Evolutionary conservation across 1,140 invertebrate genomes (phyloP).

Genomic region (Liolophura sinensis): DNA sequence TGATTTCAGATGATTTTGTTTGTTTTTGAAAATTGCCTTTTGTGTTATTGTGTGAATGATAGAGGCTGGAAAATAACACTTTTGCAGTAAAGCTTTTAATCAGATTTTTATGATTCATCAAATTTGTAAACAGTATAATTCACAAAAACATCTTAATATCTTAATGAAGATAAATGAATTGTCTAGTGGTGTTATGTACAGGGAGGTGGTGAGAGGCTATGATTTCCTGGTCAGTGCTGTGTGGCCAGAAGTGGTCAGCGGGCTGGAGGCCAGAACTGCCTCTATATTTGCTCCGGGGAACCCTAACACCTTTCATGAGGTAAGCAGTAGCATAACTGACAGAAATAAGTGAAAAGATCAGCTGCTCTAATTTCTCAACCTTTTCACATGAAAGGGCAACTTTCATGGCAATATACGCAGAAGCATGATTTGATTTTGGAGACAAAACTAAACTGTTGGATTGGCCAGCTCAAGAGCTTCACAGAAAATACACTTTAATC

Average conservation of each 20-base stretch:
- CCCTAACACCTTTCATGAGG: constrained; percentile 81
- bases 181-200: constrained; percentile 11
- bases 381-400: too few relatives aligned
- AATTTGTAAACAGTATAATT: background rate
- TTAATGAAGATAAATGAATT: background rate
- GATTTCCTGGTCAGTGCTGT: constrained; percentile 87
- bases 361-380: too few relatives aligned
- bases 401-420: too few relatives aligned
- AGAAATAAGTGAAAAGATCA: too few relatives aligned
- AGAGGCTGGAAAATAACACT: background rate
- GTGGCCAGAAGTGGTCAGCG: constrained; percentile 81
- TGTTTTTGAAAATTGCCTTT: too few relatives aligned
- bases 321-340: constrained; percentile 38
- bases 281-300: constrained; percentile 90
- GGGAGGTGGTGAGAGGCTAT: constrained; percentile 69
- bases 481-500: too few relatives aligned
- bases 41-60: background rate
- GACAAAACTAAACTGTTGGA: too few relatives aligned
- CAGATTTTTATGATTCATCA: background rate
- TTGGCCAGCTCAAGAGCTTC: too few relatives aligned
- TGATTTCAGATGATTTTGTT: too few relatives aligned
- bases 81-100: background rate
- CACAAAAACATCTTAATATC: background rate
- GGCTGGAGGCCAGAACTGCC: constrained; percentile 74
- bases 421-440: too few relatives aligned